Evolutionary conservation across 1,140 invertebrate genomes (phyloP).

Genomic region (Danaus plexippus): DNA sequence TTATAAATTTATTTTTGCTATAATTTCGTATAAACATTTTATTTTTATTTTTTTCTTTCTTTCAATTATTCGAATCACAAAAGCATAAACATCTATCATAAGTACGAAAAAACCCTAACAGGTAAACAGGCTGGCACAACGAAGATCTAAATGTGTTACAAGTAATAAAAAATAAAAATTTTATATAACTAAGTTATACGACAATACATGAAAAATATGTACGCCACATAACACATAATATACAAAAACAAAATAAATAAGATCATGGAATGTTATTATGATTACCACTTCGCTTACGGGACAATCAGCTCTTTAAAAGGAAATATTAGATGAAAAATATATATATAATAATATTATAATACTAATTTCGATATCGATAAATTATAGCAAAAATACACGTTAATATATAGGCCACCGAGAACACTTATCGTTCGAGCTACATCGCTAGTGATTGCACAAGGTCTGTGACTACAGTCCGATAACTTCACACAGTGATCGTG

Average conservation of each 20-base stretch:
- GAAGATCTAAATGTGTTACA: slow-evolving; percentile 65
- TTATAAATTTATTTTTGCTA: slow-evolving; percentile 64
- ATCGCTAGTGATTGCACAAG: slow-evolving; percentile 23
- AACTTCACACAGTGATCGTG: too few species aligned
- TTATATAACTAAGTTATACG: slow-evolving; percentile 35
- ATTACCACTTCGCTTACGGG: slow-evolving; percentile 35
- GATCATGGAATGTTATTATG: slow-evolving; percentile 69
- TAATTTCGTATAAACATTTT: slow-evolving; percentile 56
- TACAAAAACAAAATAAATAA: slow-evolving; percentile 65
- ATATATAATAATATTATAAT: slow-evolving; percentile 59
- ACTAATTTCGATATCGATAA: slow-evolving; percentile 59
- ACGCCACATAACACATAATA: slow-evolving; percentile 58
- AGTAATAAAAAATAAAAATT: slow-evolving; percentile 39
- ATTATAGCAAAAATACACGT: slow-evolving; percentile 70
- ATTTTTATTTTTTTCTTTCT: too few species aligned
- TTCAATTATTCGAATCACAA: slow-evolving; percentile 41
- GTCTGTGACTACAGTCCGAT: slow-evolving; percentile 12
- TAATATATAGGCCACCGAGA: slow-evolving; percentile 52
- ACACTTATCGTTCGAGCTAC: slow-evolving; percentile 20
- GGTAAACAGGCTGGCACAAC: slow-evolving; percentile 66
- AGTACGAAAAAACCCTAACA: slow-evolving; percentile 65
- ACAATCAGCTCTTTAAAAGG: slow-evolving; percentile 9
- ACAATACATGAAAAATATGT: slow-evolving; percentile 68
- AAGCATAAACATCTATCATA: slow-evolving; percentile 64
- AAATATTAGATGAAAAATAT: slow-evolving; percentile 14